Base-by-base conservation (phyloP, 1,140 invertebrate species). In the Reticulitermes speratus region DNA sequence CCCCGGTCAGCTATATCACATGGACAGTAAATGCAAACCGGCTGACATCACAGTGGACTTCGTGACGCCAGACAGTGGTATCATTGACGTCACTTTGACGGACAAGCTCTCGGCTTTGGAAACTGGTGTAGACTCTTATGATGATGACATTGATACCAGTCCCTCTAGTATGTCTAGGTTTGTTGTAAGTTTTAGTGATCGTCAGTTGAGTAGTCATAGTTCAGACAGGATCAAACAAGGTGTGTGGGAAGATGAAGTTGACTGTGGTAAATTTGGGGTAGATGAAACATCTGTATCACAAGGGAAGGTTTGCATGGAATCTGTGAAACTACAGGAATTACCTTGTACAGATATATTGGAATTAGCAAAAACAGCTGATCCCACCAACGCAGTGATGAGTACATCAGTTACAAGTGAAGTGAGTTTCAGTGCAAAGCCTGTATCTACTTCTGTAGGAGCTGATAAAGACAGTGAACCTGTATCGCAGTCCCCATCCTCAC, bases 61-160 rank as follows among this genome's bases (percentile, higher is more conserved):
- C 88, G 91, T 92, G 44, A 94, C 93, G 0, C 93, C 93, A 0
- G 93, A 94, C 88, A 93, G 93, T 69, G 93, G 93, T 16, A 91
- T 93, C 19, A 93, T 93, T 89, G 93, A 94, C 85, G 91, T 93
- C 30, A 93, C 93, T 0, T 92, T 93, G 1, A 92, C 90, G 9
- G 65, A 75, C 65, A 75, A 75, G 65, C 65, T 75, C 25, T 75
- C 25, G 1, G n/a, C 65, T 75, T 25, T 75, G n/a, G n/a, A 44
- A 84, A 32, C 38, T 8, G 48, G 44, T 44, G 48, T 69, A 30
- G 85, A 81, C 45, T 65, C 65, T 32, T 85, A 45, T 38, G 38
- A 81, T 38, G 65, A 85, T 69, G 85, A 85, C 45, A 44, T 85
- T 16, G 85, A 85, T n/a, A 85, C 85, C n/a, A 85, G 83, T 32